phyloP scores from a whole-genome alignment of 2,888 invertebrate species.

The Branchellion lobata region DNA sequence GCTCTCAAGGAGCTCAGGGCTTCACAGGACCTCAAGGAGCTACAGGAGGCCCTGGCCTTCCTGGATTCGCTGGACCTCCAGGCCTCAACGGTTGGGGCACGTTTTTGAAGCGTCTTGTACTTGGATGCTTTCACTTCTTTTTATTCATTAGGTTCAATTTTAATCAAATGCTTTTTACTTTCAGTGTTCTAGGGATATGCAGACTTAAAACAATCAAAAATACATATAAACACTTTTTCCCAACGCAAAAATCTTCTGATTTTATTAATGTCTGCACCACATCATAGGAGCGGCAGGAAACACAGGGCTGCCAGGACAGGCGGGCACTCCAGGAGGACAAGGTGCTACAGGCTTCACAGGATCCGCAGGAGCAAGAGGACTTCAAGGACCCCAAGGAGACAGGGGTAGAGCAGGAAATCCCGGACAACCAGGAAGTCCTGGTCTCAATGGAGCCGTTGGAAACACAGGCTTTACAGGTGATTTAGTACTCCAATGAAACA shows the following conservation, averaged over 20 bases:
- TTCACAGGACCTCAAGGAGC: constrained; percentile 53
- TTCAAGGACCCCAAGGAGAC: constrained; percentile 27
- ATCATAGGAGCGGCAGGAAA: constrained; percentile 3
- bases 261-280: no score
- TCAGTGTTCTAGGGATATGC: no score
- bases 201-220: not conserved
- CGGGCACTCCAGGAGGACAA: constrained; percentile 41
- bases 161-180: no score
- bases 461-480: not conserved
- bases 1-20: constrained; percentile 58
- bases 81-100: constrained; percentile 41
- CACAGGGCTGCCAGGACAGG: constrained; percentile 42
- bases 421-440: not conserved
- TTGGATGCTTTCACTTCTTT: no score
- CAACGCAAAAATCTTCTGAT: not conserved
- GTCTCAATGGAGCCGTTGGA: not conserved
- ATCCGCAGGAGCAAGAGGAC: not conserved
- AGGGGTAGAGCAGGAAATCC: not conserved
- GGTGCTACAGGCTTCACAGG: constrained; percentile 42
- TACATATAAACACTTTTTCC: not conserved
- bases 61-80: constrained; percentile 42
- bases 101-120: no score
- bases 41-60: constrained; percentile 35
- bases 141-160: no score
- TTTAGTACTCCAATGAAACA: no score